Conservation (phyloP, 2,113 vertebrate species). For the Arothron firmamentum region DNA sequence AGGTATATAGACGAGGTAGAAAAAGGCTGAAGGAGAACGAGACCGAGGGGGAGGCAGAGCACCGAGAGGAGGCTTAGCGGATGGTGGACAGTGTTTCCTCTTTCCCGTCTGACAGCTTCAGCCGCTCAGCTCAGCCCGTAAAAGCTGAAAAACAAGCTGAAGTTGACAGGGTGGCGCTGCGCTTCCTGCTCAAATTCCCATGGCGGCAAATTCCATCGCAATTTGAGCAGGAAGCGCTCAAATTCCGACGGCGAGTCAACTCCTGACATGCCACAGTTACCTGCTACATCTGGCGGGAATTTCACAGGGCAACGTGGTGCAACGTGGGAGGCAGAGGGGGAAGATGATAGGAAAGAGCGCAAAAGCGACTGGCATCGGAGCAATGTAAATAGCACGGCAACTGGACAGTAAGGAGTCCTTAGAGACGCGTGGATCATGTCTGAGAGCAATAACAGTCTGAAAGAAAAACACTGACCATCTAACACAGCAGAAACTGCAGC, state of each 20-base stretch:
- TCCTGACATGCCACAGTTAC: conserved; percentile 18
- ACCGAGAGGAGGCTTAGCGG: conserved; percentile 7
- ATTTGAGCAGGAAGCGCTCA: too few relatives aligned
- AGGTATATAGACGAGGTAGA: neutral
- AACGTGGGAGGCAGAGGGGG: neutral
- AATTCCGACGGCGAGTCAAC: conserved; percentile 25
- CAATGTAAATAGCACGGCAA: conserved; percentile 17
- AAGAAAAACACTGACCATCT: conserved; percentile 1
- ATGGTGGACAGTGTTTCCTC: conserved; percentile 3
- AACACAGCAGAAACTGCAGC: conserved; percentile 25
- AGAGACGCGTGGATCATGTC: conserved; percentile 29
- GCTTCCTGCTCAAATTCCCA: too few relatives aligned
- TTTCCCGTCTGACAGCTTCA: conserved; percentile 35
- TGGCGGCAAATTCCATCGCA: too few relatives aligned
- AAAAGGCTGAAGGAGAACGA: conserved; percentile 3
- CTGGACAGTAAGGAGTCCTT: conserved; percentile 24
- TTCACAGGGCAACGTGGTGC: conserved; percentile 5
- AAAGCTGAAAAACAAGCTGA: conserved; percentile 37
- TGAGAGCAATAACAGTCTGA: conserved; percentile 1
- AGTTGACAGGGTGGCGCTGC: conserved; percentile 31
- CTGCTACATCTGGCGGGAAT: conserved; percentile 22
- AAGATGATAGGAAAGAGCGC: neutral
- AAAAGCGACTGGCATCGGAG: conserved; percentile 4
- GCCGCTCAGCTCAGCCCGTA: conserved; percentile 31
- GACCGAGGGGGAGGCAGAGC: neutral